A percentile compares a stretch with the other conserved stretches of the same genome.
These are phyloP conservation scores for Syncerus caffer DNA, from an alignment of 2,797 vertebrate genomes.

Conservation along the genomic window DNA sequence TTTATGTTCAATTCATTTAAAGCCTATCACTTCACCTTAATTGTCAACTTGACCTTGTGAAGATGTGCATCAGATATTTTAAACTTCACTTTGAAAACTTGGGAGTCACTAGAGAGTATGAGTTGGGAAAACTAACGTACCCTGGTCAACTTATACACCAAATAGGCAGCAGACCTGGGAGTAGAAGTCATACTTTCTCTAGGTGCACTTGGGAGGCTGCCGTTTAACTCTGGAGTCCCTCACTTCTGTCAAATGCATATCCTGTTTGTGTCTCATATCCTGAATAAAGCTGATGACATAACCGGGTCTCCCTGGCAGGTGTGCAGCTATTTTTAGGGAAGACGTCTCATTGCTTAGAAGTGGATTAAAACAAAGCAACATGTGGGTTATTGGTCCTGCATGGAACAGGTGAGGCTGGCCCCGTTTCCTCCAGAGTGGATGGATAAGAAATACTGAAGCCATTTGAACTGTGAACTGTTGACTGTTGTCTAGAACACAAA, in stretches of 20 bases:
- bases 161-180: not conserved
- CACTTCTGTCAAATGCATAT: constrained; percentile 47
- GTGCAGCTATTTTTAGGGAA: constrained; percentile 68
- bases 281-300: constrained; percentile 65
- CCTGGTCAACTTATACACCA: not conserved
- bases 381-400: constrained; percentile 7
- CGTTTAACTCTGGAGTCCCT: constrained; percentile 54
- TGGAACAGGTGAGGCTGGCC: not conserved
- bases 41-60: not conserved
- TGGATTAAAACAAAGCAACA: constrained; percentile 54
- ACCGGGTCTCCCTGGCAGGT: constrained; percentile 66
- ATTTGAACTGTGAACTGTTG: not conserved
- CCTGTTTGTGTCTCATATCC: constrained; percentile 67
- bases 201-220: not conserved
- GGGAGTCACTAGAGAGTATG: not conserved
- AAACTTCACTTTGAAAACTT: not conserved
- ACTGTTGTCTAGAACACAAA: not conserved
- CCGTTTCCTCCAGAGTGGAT: not conserved
- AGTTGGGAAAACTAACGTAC: not conserved
- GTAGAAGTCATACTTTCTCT: not conserved
- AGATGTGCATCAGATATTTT: not conserved
- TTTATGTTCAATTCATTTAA: not conserved
- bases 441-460: not conserved
- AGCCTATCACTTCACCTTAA: not conserved
- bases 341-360: constrained; percentile 45